Conservation (phyloP, 2,113 vertebrate genomes). For the Saguinus midas region DNA sequence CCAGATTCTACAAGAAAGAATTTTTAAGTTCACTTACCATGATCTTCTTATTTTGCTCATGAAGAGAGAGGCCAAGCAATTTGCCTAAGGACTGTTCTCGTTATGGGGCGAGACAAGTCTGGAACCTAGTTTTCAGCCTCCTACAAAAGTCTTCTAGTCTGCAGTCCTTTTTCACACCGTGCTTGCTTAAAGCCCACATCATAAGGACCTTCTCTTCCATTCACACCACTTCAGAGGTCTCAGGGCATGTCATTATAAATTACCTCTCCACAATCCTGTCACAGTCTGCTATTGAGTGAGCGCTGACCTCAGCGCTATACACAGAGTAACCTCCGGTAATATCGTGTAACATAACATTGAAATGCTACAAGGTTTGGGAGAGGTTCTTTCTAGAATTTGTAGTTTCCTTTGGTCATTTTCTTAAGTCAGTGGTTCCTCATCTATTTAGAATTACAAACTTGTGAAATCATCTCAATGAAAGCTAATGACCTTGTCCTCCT, state of each 20-base stretch:
- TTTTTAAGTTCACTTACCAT: not conserved
- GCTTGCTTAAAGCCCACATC: not conserved
- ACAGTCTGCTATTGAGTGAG: not conserved
- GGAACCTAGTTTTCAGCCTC: not conserved
- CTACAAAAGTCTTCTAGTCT: not conserved
- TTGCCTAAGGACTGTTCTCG: not conserved
- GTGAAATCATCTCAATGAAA: not conserved
- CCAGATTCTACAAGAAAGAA: not conserved
- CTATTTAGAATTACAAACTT: not conserved
- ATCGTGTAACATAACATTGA: slow-evolving; percentile 25
- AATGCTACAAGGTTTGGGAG: not conserved
- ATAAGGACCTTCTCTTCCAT: not conserved
- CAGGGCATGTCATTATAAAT: not conserved
- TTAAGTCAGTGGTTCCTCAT: not conserved
- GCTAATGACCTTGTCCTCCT: not conserved
- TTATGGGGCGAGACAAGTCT: not conserved
- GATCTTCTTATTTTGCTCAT: not conserved
- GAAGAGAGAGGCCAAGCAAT: not conserved
- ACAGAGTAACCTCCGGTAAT: not conserved
- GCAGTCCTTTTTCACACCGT: not conserved
- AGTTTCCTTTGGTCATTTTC: slow-evolving; percentile 28
- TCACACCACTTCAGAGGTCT: not conserved
- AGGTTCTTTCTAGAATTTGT: slow-evolving; percentile 23
- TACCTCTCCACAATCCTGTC: not conserved
- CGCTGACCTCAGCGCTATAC: not conserved